Evolutionary conservation across 1,140 invertebrate species (phyloP), one percentile per base, ranked within the genome.

Genomic region (Ganaspis sp.): DNA sequence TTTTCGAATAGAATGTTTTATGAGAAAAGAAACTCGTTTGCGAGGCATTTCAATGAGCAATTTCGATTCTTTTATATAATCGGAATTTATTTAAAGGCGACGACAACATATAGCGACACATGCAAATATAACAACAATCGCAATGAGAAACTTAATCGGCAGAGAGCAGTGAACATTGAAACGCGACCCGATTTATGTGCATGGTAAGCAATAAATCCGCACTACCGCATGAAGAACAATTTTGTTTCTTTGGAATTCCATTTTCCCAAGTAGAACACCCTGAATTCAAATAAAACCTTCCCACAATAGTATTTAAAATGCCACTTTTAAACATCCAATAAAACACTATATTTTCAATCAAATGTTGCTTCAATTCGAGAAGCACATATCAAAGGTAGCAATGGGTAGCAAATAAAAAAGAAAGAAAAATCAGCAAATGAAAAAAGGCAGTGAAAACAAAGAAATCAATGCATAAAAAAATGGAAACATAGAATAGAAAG

Each of bases 111-210:
- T 58, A 26, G 53, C 19, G 23, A 58, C 53, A 58, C 53, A 58
- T 26, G 53, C 19, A 58, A 58, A 58, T 58, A 26, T 58, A 58
- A 58, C 53, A 58, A 58, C 53, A 58, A 58, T 58, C 23, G 53
- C 53, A 58, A 58, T 58, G 53, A 58, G 53, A 58, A 58, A 58
- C 53, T 26, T 58, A 21, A 58, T 58, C 53, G 53, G 23, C 21
- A 23, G 21, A 21, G 53, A 12, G 23, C 19, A 58, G 21, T 12
- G 53, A 12, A 58, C 53, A 58, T 58, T 58, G 53, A 58, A 58
- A 58, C 19, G 53, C 19, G 53, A 58, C 23, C 53, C 53, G 53
- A 58, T 58, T 58, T 58, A 58, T 58, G 53, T 58, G 5, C 19
- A 21, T 11, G 19, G 53, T 26, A 58, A 26, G 53, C 53, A 58